phyloP scores from a whole-genome alignment of 64 coral and sea anemone genomes.

The Montipora efflorescens region DNA sequence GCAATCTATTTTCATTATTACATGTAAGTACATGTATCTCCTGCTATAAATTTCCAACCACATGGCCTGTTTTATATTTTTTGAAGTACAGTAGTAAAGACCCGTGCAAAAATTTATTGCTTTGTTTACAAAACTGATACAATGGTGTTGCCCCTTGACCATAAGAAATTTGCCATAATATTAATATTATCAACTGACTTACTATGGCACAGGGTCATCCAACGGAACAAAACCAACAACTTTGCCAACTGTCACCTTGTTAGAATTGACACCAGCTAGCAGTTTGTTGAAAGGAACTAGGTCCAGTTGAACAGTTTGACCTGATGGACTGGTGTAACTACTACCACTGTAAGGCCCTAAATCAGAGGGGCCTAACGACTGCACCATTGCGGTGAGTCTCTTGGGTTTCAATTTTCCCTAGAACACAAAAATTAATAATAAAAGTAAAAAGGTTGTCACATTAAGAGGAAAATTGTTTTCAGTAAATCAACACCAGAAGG shows the following conservation, averaged over 20 bases:
- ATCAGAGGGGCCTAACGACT: constrained; percentile 76
- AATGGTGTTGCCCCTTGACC: too few relatives aligned
- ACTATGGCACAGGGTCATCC: constrained; percentile 97
- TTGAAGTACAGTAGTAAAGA: too few relatives aligned
- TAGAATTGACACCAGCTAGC: constrained; percentile 71
- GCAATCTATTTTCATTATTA: too few relatives aligned
- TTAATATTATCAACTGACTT: constrained; percentile 39
- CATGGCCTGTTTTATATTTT: too few relatives aligned
- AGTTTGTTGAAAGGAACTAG: constrained; percentile 69
- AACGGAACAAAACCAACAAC: constrained; percentile 92
- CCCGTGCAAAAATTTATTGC: too few relatives aligned
- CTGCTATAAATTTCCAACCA: too few relatives aligned
- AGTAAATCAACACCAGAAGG: too few relatives aligned
- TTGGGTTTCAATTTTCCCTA: constrained; percentile 95
- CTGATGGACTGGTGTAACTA: constrained; percentile 79
- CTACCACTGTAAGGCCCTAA: constrained; percentile 88
- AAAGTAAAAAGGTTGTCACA: too few relatives aligned
- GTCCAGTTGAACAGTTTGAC: constrained; percentile 72
- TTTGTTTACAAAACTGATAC: too few relatives aligned
- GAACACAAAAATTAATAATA: neutral
- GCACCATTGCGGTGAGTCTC: constrained; percentile 82
- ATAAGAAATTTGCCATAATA: too few relatives aligned
- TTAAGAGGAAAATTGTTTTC: too few relatives aligned
- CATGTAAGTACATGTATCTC: too few relatives aligned
- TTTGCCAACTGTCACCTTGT: constrained; percentile 88